phyloP scores from a whole-genome alignment of 2,797 vertebrate genomes.

The Gastrophryne carolinensis region DNA sequence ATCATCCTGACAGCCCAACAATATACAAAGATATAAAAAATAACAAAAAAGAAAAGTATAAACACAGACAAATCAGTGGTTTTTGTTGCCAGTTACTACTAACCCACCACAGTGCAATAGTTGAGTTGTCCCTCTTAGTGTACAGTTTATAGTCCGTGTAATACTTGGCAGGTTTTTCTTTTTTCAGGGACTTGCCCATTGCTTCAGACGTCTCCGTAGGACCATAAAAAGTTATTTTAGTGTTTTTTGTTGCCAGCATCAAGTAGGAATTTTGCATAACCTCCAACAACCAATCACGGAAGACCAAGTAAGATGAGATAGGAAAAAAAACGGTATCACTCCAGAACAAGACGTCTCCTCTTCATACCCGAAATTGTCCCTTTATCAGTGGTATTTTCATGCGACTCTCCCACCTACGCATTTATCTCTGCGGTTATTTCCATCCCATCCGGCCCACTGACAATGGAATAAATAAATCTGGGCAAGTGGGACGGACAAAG shows the following conservation, averaged over 20 bases:
- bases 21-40: constrained; percentile 5
- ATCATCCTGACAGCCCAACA: not conserved
- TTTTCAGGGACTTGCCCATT: no score
- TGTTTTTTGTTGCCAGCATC: constrained; percentile 5
- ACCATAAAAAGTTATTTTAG: no score
- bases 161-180: not conserved
- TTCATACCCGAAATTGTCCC: not conserved
- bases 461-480: constrained; percentile 47
- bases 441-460: not conserved
- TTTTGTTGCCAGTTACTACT: not conserved
- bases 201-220: no score
- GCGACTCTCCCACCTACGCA: not conserved
- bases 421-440: not conserved
- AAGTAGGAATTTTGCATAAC: no score
- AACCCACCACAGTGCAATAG: not conserved
- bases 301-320: not conserved
- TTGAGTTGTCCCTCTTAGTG: not conserved
- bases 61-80: constrained; percentile 7
- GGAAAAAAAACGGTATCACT: not conserved
- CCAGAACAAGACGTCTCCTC: not conserved
- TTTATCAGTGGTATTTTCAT: not conserved
- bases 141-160: not conserved
- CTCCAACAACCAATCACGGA: no score
- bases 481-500: no score
- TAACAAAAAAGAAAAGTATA: not conserved